Conservation (phyloP, 2,797 vertebrate species). For the Amblyopsis hoosieri region DNA sequence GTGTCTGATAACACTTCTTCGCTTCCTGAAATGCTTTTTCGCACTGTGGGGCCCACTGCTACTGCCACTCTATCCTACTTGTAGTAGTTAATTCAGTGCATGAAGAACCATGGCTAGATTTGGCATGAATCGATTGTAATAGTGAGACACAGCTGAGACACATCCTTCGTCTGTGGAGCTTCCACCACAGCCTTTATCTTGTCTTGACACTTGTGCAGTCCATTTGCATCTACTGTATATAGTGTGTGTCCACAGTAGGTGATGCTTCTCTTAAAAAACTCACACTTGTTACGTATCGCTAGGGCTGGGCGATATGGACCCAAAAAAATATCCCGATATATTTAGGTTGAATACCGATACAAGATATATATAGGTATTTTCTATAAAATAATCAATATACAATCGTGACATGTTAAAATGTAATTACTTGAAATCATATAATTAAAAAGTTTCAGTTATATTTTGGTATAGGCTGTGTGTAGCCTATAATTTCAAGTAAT, state of each 20-base stretch:
- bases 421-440: no score
- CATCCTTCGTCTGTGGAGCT: neutral
- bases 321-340: no score
- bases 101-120: slow-evolving; percentile 4
- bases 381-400: no score
- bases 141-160: slow-evolving; percentile 1
- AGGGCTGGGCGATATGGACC: no score
- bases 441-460: no score
- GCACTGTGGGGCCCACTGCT: neutral
- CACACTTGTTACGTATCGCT: no score
- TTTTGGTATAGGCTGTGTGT: no score
- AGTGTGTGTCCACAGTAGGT: neutral
- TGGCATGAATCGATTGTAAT: slow-evolving; percentile 14
- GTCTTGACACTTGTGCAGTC: neutral
- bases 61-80: neutral
- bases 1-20: neutral
- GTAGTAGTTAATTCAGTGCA: neutral
- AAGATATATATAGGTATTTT: no score
- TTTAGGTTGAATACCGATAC: no score
- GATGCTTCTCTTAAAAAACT: neutral
- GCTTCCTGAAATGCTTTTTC: slow-evolving; percentile 7
- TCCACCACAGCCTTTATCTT: neutral
- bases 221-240: neutral
- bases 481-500: no score
- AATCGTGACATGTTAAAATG: no score